Evolutionary conservation across 2,113 vertebrate species (phyloP).

Genomic region (Gorsachius goisagi): DNA sequence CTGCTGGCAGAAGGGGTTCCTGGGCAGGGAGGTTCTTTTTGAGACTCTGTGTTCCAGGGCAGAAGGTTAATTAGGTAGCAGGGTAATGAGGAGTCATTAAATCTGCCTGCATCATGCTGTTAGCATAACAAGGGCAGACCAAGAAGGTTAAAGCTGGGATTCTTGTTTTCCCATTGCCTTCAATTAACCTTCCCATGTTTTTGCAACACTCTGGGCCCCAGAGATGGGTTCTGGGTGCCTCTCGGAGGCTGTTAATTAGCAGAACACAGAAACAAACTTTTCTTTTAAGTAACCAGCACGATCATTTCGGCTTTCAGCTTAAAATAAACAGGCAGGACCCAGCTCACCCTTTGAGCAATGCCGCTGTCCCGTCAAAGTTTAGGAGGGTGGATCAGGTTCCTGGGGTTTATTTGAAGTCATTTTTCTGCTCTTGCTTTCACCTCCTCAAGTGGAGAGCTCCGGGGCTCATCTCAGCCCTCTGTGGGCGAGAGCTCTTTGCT

Average conservation of each 20-base stretch:
- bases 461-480: neutral
- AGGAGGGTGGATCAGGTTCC: neutral
- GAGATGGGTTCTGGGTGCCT: conserved; percentile 4
- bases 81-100: conserved; percentile 61
- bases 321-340: conserved; percentile 13
- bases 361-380: neutral
- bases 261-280: conserved; percentile 30
- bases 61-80: conserved; percentile 69
- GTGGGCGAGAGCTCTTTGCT: rapidly evolving
- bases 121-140: conserved; percentile 38
- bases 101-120: conserved; percentile 21
- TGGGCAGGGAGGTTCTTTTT: conserved; percentile 6
- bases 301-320: neutral
- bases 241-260: conserved; percentile 42
- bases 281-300: neutral
- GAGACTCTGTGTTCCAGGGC: conserved; percentile 9
- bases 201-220: neutral
- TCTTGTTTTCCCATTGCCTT: conserved; percentile 53
- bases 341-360: neutral
- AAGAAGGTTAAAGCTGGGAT: conserved; percentile 9
- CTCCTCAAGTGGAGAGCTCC: rapidly evolving
- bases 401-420: neutral
- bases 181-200: conserved; percentile 66
- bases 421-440: neutral
- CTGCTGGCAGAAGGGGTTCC: neutral